Base-by-base conservation (phyloP, 2,888 invertebrate genomes). In the Sminthurinus aureus region DNA sequence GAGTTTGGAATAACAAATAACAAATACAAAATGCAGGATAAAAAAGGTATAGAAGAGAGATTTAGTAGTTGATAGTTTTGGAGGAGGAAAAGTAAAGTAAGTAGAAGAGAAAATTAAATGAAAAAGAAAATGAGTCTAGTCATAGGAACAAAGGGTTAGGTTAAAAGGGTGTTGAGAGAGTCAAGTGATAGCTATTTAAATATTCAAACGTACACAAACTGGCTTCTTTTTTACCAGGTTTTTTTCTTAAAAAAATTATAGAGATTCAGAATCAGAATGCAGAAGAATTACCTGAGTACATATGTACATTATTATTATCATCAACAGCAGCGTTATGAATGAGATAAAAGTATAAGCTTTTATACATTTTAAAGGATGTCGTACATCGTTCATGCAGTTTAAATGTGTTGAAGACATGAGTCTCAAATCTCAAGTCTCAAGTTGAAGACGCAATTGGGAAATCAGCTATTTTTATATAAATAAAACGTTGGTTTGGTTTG, bases 121-220 rank as follows among this genome's bases (percentile, higher is more conserved):
- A 51, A 52, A 69, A 79, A 22, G 69, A 50, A 50, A 79, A 79
- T 79, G 79, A 69, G 51, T 51, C 77, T 77, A 77, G 77, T 22
- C 77, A n/a, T 52, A 38, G 74, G 38, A 38, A 6, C 38, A 18
- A 26, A 15, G 8, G 67, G 13, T 50, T 24, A 20, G 75, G 75
- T 75, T 81, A 75, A 74, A 75, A 81, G 81, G 81, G 81, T 81
- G 81, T 81, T 81, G 81, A 81, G 75, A 79, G 79, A 79, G 79
- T 81, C 75, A 81, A 81, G 79, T 83, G 85, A 85, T 85, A 84
- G 82, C 84, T 82, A 85, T 85, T 85, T 85, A 85, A 85, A 85
- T 85, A 85, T 85, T 85, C 84, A 84, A 83, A 84, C 64, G 6
- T 51, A 3, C 75, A 38, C 38, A 38, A 83, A 73, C 26, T 77